phyloP scores from a whole-genome alignment of 1,140 invertebrate genomes.

The Drosophila elegans region DNA sequence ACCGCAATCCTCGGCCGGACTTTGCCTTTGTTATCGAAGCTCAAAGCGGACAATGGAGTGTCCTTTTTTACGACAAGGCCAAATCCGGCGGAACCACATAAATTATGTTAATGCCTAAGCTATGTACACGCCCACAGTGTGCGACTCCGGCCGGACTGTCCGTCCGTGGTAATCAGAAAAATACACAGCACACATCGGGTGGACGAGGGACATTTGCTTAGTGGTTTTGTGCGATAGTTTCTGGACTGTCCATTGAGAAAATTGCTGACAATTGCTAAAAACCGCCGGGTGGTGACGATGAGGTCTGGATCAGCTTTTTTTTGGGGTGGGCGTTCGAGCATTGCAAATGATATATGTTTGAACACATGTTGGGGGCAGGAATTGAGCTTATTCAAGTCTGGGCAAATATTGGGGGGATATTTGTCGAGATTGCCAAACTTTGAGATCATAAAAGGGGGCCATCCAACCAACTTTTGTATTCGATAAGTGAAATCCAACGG shows the following conservation, averaged over 20 bases:
- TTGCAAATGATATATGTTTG: slow-evolving; percentile 59
- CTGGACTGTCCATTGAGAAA: slow-evolving; percentile 66
- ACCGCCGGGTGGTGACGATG: slow-evolving; percentile 45
- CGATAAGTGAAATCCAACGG: slow-evolving; percentile 31
- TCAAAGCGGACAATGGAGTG: slow-evolving; percentile 76
- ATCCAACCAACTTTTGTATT: slow-evolving; percentile 3
- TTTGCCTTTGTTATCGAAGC: slow-evolving; percentile 76
- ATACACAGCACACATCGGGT: slow-evolving; percentile 70
- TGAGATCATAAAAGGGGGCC: slow-evolving; percentile 31
- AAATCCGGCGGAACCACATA: slow-evolving; percentile 84
- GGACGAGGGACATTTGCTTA: slow-evolving; percentile 72
- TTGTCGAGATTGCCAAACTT: slow-evolving; percentile 26
- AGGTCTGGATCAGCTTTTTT: slow-evolving; percentile 7
- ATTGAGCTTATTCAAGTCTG: slow-evolving; percentile 38
- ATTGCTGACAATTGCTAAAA: slow-evolving; percentile 82
- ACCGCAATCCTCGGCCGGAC: slow-evolving; percentile 62
- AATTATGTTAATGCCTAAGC: slow-evolving; percentile 84
- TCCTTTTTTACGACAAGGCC: slow-evolving; percentile 81
- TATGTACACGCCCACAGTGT: slow-evolving; percentile 79
- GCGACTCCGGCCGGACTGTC: slow-evolving; percentile 24
- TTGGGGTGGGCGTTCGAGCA: slow-evolving; percentile 11
- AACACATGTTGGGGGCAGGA: slow-evolving; percentile 35
- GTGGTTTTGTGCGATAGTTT: slow-evolving; percentile 69
- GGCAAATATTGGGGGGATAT: slow-evolving; percentile 17
- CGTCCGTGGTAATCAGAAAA: slow-evolving; percentile 75